Conservation (phyloP, 1,140 invertebrate genomes). For the Caenorhabditis brenneri region DNA sequence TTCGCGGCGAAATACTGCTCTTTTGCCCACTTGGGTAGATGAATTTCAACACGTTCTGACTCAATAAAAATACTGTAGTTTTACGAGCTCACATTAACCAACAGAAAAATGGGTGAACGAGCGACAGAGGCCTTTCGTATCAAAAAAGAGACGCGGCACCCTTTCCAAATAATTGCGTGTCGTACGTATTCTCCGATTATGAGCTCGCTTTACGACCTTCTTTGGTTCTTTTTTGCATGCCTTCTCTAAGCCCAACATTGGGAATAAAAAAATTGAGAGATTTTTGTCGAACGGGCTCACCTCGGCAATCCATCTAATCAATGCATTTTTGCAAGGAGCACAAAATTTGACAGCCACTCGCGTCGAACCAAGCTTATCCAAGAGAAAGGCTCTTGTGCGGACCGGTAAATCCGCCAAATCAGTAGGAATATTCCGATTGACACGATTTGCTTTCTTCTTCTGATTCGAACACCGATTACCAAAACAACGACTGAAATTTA, state of each 20-base stretch:
- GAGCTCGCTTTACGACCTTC: constrained; percentile 7
- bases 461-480: constrained; percentile 27
- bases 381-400: background rate
- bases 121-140: background rate
- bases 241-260: background rate
- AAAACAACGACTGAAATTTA: background rate
- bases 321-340: background rate
- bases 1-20: no score
- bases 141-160: background rate
- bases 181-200: constrained; percentile 2
- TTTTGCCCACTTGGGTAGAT: no score
- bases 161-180: constrained; percentile 27
- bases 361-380: constrained; percentile 11
- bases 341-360: constrained; percentile 28
- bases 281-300: no score
- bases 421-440: background rate
- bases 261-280: no score
- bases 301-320: background rate
- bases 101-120: no score
- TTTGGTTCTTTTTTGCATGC: background rate
- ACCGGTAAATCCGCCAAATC: background rate
- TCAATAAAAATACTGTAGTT: background rate
- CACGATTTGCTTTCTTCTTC: constrained; percentile 26
- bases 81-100: background rate
- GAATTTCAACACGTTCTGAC: no score